Evolutionary conservation across 2,797 vertebrate species (phyloP).

Genomic region (Sebastes goodei): DNA sequence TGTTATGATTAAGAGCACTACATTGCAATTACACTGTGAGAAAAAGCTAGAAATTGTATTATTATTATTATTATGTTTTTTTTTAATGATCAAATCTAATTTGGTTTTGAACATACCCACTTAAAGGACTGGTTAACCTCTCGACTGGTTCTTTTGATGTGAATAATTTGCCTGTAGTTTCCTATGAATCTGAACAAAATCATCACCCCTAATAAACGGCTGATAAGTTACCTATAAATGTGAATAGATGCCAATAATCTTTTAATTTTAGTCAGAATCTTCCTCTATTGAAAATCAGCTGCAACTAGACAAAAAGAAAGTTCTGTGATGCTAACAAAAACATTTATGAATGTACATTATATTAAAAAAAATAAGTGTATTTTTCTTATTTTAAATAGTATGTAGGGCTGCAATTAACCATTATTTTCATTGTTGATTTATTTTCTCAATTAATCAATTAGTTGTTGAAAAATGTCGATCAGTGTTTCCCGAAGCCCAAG

Average conservation of each 20-base stretch:
- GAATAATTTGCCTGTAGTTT: neutral
- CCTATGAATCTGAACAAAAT: neutral
- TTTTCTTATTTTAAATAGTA: neutral
- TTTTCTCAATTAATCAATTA: too few relatives aligned
- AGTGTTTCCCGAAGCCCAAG: too few relatives aligned
- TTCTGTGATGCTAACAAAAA: neutral
- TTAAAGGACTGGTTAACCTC: neutral
- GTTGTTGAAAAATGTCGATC: too few relatives aligned
- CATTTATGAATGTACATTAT: neutral
- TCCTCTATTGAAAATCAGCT: neutral
- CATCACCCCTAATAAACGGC: neutral
- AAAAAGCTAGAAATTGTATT: neutral
- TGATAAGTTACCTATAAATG: neutral
- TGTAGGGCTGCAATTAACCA: too few relatives aligned
- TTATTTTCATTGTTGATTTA: too few relatives aligned
- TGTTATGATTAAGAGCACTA: neutral
- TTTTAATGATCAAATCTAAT: neutral
- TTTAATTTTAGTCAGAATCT: neutral
- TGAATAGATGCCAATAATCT: neutral
- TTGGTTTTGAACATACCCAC: neutral
- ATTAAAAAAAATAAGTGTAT: neutral
- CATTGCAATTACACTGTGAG: neutral
- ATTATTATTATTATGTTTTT: neutral
- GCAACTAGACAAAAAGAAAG: neutral
- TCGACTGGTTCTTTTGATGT: neutral